Evolutionary conservation across 2,888 invertebrate species (phyloP), one percentile per base, ranked within the genome.

Genomic region (Lasioglossum calceatum): DNA sequence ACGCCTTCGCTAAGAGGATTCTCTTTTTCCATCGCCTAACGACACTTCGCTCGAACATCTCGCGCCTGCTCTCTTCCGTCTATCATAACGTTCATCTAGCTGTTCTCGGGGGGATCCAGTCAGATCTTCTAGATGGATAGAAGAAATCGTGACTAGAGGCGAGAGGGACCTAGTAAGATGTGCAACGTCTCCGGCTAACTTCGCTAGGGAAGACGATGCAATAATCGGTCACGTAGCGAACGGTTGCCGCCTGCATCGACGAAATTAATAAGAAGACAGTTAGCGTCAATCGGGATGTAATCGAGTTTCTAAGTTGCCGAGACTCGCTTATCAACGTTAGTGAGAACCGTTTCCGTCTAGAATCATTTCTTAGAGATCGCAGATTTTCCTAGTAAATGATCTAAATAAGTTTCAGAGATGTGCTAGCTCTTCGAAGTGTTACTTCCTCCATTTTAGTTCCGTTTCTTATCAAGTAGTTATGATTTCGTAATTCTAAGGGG

Each of bases 201-300:
- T 64, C 36, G 64, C 71, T 82, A 64, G 61, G 32, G 42, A n/a
- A 75, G 79, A 72, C 67, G 79, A 83, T 73, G 79, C 82, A 80
- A 84, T 88, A 84, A 89, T 90, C 88, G 88, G 81, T 83, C 90
- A 86, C 86, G 85, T 82, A 83, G 71, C 54, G 32, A 27, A 77
- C 83, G 67, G 83, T 87, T 71, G 73, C 78, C 61, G 73, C 78
- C 61, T 72, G 12, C 50, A 19, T 70, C 75, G 70, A 80, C 32
- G 75, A 88, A 84, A 79, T 81, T 74, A 84, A 67, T 74, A 84
- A 67, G 58, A 32, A 42, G 79, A 84, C 87, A 54, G 64, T 80
- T 87, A 61, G 71, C 61, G 70, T 61, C 78, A 61, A n/a, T 67
- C 42, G n/a, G 67, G 79, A 77, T 81, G 39, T 39, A 79, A 84